Percentiles rank a stretch among this genome's conserved stretches.
Evolutionary conservation across 2,797 vertebrate genomes (phyloP).

Genomic region (Acanthornis magna): DNA sequence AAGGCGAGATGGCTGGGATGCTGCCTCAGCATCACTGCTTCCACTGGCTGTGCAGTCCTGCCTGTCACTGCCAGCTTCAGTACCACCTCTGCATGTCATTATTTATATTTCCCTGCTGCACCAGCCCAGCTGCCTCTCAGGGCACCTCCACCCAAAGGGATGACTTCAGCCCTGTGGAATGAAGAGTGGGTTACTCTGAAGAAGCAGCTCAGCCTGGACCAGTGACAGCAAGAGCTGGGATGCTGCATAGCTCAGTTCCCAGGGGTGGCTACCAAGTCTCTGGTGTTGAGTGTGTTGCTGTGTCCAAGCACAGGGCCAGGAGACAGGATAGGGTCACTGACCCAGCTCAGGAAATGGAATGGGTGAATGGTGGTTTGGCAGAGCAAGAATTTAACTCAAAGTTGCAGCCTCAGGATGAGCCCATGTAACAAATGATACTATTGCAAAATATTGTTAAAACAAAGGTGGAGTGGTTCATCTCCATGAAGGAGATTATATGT

Average conservation of each 20-base stretch:
- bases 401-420: background rate
- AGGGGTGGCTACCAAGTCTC: background rate
- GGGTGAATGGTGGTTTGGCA: background rate
- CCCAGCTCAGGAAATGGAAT: background rate
- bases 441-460: background rate
- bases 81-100: background rate
- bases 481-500: background rate
- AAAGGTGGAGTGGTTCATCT: background rate
- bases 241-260: background rate
- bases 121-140: background rate
- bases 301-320: background rate
- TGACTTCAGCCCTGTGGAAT: slow-evolving; percentile 18
- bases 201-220: background rate
- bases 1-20: background rate
- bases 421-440: background rate
- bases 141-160: slow-evolving; percentile 5
- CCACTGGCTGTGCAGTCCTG: background rate
- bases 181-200: background rate
- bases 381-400: background rate
- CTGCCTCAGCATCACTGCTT: background rate
- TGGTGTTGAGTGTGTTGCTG: background rate
- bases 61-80: background rate
- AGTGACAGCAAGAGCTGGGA: background rate
- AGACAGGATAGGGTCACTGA: background rate
- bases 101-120: background rate